Evolutionary conservation across 2,797 vertebrate species (phyloP), one percentile per base, ranked within the genome.

Genomic region (Aselliscus stoliczkanus): DNA sequence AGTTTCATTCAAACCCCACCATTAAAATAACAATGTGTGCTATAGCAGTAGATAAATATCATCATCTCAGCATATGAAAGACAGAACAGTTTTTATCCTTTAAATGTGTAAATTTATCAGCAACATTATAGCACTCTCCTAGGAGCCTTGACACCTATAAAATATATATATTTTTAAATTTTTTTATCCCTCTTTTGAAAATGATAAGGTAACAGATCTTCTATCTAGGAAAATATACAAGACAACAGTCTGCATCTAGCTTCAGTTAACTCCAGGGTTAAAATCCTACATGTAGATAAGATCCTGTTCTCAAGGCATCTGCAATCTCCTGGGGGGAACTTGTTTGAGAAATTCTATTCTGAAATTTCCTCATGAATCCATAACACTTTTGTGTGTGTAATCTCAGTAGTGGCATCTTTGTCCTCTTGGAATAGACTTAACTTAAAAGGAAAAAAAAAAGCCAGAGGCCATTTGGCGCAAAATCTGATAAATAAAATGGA

Each of bases 401-500:
- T 91, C 50, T 97, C 88, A 95, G 39, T 73, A 54, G 44, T 80
- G n/a, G 29, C 27, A 88, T 93, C 70, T 96, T 93, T 73, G 23
- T 94, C 67, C 58, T 96, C 54, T 89, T 73, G 23, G 64, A 50
- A 21, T 58, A 83, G 67, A 90, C 14, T 88, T 52, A 91, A 95
- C n/a, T 82, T 90, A 64, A 34, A 14, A 60, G 47, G 27, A 18
- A 27, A 58, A 58, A 58, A 95, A 84, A 75, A 84, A 54, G 34
- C 14, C 34, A 47, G 92, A 92, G 64, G 54, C 90, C 64, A 92
- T 93, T 96, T 97, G 84, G 75, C 92, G 93, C 62, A 21, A 79
- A 90, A 67, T 31, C 50, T 89, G 77, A 91, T 80, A 80, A 90
- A 76, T 76, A 93, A 84, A 95, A 67, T 86, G 70, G 76, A 58